A percentile compares a stretch with the other conserved stretches of the same genome.
phyloP scores from a whole-genome alignment of 2,888 invertebrate genomes.

The Camptogramma bilineatum region DNA sequence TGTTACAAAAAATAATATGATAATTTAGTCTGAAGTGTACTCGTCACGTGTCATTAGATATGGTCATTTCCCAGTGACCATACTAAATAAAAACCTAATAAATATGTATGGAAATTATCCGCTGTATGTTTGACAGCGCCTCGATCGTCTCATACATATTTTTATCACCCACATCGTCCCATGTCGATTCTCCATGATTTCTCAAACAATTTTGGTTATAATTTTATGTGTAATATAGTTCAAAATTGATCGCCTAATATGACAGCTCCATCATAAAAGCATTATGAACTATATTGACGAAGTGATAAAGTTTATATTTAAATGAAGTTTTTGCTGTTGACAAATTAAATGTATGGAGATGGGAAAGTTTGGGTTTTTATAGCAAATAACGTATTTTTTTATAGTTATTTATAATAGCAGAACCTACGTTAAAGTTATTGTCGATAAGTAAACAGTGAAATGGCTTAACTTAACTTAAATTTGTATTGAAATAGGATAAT shows the following conservation, averaged over 20 bases:
- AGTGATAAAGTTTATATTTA: slow-evolving; percentile 57
- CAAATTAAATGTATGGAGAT: slow-evolving; percentile 53
- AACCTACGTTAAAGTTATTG: slow-evolving; percentile 46
- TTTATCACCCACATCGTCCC: slow-evolving; percentile 43
- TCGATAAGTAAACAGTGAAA: slow-evolving; percentile 25
- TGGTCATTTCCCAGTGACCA: background rate
- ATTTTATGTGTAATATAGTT: slow-evolving; percentile 59
- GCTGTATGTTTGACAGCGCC: slow-evolving; percentile 45
- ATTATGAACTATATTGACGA: slow-evolving; percentile 56
- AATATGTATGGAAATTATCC: slow-evolving; percentile 11
- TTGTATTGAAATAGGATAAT: slow-evolving; percentile 13
- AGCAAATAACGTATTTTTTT: slow-evolving; percentile 50
- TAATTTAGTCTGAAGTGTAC: too few species aligned
- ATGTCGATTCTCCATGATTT: slow-evolving; percentile 49
- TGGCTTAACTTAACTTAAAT: slow-evolving; percentile 36
- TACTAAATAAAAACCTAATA: background rate
- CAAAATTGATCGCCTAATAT: slow-evolving; percentile 58
- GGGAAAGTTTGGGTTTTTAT: slow-evolving; percentile 51
- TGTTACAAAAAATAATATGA: too few species aligned
- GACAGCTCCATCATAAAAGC: slow-evolving; percentile 57
- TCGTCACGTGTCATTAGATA: too few species aligned
- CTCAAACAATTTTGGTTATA: slow-evolving; percentile 57
- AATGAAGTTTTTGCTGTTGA: slow-evolving; percentile 58
- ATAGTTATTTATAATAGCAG: slow-evolving; percentile 44
- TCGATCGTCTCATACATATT: slow-evolving; percentile 47